Evolutionary conservation across 2,797 vertebrate species (phyloP), one percentile per base, ranked within the genome.

Genomic region (Neomorphus geoffroyi): DNA sequence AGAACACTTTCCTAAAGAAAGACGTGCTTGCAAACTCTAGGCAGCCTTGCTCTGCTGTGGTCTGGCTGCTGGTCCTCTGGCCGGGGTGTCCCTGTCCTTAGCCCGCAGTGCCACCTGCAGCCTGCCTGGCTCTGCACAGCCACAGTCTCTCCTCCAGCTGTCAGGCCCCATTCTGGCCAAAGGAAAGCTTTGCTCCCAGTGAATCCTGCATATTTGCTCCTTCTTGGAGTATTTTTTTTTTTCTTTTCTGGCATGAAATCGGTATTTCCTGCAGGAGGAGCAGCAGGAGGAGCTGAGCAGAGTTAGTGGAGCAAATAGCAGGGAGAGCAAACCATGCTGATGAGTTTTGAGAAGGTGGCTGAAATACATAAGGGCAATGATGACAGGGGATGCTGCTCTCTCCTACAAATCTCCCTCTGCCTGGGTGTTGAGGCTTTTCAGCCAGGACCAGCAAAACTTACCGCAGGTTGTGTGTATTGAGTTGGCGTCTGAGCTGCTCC

Each of bases 51-150:
- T 30, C 11, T 5, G 41, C 51, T 11, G 50, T 26, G 71, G 71
- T 69, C 37, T 15, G 3, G 12, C 28, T 7, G 57, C 61, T 11
- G 9, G 18, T 37, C 7, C 32, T 18, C 32, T 14, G 46, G 10
- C 6, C n/a, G 7, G 14, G 26, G 9, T 30, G 43, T 75, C 28
- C 53, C 78, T 57, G 27, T 18, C 26, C 54, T 50, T 77, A 64
- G 74, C 62, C 91, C 75, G 58, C 93, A 95, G 90, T 94, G 94
- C 93, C 92, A 43, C 79, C 88, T 85, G 60, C 92, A 65, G 91
- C 89, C 78, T 13, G 7, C 33, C 72, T 30, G 18, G 41, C 79
- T 57, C 75, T 1, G 39, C 12, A 21, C 71, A 33, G 35, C 57
- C 71, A 9, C 50, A 23, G 46, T 2, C 50, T 24, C 48, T 26